Evolutionary conservation across 37 sponge, comb jelly and placozoan species (phyloP).

Genomic region (Mnemiopsis leidyi): DNA sequence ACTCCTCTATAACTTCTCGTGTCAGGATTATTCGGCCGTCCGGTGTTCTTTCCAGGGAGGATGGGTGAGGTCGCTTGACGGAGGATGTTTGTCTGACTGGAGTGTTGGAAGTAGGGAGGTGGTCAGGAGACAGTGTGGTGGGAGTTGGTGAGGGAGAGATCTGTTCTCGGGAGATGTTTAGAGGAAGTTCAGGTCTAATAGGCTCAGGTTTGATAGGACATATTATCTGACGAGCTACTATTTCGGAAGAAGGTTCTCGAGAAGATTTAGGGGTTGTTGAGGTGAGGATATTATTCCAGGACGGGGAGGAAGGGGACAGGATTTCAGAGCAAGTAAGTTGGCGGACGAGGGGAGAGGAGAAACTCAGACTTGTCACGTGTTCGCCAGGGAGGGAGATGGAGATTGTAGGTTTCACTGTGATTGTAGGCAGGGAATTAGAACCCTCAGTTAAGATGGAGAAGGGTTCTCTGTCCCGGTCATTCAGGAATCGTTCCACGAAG

Average conservation of each 20-base stretch:
- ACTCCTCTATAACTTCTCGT: slow-evolving; percentile 31
- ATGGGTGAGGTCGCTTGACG: not conserved
- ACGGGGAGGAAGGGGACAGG: not conserved
- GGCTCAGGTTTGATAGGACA: slow-evolving; percentile 14
- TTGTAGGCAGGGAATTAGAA: not conserved
- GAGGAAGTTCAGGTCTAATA: not conserved
- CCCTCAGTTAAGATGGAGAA: not conserved
- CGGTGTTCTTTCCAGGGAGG: not conserved
- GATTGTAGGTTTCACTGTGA: not conserved
- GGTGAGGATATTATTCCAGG: not conserved
- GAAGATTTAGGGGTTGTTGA: not conserved
- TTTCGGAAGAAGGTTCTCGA: not conserved
- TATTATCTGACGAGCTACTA: not conserved
- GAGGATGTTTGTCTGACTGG: not conserved
- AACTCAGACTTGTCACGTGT: not conserved
- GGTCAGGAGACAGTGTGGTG: not conserved
- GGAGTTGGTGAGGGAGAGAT: not conserved
- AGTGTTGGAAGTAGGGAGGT: not conserved
- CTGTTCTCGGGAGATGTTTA: not conserved
- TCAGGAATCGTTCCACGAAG: not conserved
- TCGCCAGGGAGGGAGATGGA: not conserved
- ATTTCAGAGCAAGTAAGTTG: not conserved
- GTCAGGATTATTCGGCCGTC: slow-evolving; percentile 4
- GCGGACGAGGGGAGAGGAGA: not conserved
- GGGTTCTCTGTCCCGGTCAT: not conserved